Evolutionary conservation across 2,797 vertebrate species (phyloP), one percentile per base, ranked within the genome.

Genomic region (Parauchenoglanis punctatus): DNA sequence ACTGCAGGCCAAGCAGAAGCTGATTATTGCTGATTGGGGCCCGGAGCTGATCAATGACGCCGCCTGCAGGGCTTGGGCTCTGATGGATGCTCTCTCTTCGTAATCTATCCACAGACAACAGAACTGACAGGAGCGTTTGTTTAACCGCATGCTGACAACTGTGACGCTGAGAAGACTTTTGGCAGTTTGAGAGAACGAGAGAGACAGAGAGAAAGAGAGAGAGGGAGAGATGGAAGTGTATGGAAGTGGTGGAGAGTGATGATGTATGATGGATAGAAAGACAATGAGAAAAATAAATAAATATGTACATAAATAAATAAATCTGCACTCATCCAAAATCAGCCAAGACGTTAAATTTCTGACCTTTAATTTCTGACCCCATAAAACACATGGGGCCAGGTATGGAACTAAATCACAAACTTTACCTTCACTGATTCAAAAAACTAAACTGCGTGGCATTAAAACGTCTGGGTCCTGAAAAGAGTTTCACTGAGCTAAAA

Each of bases 11-110:
- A 88, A 78, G 88, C 84, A 63, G 56, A 80, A 86, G 87, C 85
- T 93, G 91, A 93, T 94, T 92, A 93, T 91, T 94, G 92, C 91
- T 93, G 92, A 95, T 92, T 86, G 89, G 89, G 75, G 81, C 91
- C 87, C 87, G 73, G 44, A 73, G 82, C 67, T 83, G 88, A 94
- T 95, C 93, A 90, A 90, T 94, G 54, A 61, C 61, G 35, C 70
- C 81, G 84, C 78, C 88, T 76, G 83, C 44, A 83, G 72, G 4
- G 82, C 75, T 78, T 76, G 70, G 63, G 28, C 58, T 90, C 89
- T 93, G 91, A 93, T 91, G 89, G 89, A 93, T 94, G 89, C 89
- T 76, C 83, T 89, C 84, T 90, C 75, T 65, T 87, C 89, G 87
- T 80, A 89, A 92, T 92, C 88, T 88, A 83, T 90, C 87, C 67